A percentile compares a stretch with the other conserved stretches of the same genome.
Conservation (phyloP, 1,140 invertebrate species). For the Proctacanthus coquilletti region DNA sequence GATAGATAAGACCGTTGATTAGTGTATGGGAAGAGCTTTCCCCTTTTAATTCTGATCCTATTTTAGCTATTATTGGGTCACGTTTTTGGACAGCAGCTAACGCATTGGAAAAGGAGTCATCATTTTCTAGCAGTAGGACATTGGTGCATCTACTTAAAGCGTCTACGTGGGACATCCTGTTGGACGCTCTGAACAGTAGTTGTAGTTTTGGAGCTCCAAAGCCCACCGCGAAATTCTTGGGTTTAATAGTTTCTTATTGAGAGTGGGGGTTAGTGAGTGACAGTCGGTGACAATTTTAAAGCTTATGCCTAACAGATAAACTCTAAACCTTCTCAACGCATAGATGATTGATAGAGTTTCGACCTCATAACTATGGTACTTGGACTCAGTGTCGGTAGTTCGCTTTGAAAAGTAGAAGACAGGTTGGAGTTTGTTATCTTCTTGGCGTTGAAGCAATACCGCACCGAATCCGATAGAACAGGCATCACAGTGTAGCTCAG, state of each 20-base stretch:
- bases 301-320: conserved; percentile 31
- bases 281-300: conserved; percentile 32
- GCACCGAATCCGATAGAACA: conserved; percentile 15
- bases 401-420: conserved; percentile 30
- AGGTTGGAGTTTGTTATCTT: conserved; percentile 17
- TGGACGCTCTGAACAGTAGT: conserved; percentile 3
- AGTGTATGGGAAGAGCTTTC: too few species aligned
- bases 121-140: too few species aligned
- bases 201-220: conserved; percentile 9
- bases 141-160: conserved; percentile 11
- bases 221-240: conserved; percentile 23
- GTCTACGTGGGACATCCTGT: conserved; percentile 20
- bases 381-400: conserved; percentile 25
- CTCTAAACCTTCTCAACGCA: conserved; percentile 32
- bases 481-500: conserved; percentile 15
- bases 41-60: too few species aligned
- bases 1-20: too few species aligned
- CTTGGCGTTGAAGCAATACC: conserved; percentile 18
- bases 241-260: conserved; percentile 25
- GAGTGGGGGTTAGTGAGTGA: conserved; percentile 21
- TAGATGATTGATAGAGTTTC: conserved; percentile 34
- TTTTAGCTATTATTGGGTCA: too few species aligned
- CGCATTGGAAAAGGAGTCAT: too few species aligned
- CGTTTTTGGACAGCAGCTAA: too few species aligned
- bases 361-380: conserved; percentile 31